These are phyloP conservation scores for Podarcis raffonei DNA, from an alignment of 2,113 vertebrate genomes.

Conservation along the genomic window DNA sequence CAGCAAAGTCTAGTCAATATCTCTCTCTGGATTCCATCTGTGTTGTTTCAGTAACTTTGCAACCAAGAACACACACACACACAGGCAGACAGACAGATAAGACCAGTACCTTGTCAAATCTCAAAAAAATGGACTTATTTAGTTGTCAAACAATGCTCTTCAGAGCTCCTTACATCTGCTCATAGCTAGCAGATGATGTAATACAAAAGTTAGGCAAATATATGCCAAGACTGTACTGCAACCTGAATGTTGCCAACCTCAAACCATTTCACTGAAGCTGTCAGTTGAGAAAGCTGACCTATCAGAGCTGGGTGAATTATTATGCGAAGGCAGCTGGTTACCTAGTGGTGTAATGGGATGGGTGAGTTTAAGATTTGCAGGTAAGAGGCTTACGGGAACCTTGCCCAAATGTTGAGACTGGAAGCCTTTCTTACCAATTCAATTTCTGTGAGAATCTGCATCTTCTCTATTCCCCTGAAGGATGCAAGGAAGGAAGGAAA, in stretches of 20 bases:
- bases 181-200: not conserved
- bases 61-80: too few relatives aligned
- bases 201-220: not conserved
- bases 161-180: not conserved
- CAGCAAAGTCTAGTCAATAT: too few relatives aligned
- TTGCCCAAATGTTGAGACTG: not conserved
- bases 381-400: not conserved
- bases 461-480: not conserved
- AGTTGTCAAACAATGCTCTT: not conserved
- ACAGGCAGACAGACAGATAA: not conserved
- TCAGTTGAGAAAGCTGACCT: not conserved
- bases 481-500: not conserved
- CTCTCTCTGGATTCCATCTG: too few relatives aligned
- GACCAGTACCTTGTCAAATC: not conserved
- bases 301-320: not conserved
- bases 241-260: not conserved
- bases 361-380: not conserved
- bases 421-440: not conserved
- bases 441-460: not conserved
- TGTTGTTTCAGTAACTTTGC: too few relatives aligned
- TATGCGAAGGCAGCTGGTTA: not conserved
- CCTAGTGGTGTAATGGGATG: not conserved
- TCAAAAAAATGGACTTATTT: not conserved
- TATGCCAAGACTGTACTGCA: not conserved
- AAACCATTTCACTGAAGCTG: not conserved